A percentile compares a stretch with the other conserved stretches of the same genome.
Conservation (phyloP, 2,888 invertebrate species). For the Tachina grossa region DNA sequence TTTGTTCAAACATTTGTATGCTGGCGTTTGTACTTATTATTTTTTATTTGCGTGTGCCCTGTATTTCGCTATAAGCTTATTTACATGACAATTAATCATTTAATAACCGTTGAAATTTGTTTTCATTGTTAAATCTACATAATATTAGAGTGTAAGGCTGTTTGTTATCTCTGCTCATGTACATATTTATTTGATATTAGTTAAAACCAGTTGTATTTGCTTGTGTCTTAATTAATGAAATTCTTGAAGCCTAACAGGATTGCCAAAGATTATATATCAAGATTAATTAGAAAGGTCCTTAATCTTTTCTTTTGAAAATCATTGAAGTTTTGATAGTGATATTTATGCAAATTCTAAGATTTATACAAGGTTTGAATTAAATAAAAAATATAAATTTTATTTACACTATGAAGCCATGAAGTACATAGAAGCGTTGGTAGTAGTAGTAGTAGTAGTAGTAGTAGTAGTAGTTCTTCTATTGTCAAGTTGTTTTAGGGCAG, state of each 20-base stretch:
- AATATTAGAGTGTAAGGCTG: slow-evolving; percentile 43
- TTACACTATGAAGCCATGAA: no score
- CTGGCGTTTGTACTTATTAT: neutral
- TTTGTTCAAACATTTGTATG: slow-evolving; percentile 33
- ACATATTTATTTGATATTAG: slow-evolving; percentile 37
- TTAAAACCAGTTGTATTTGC: slow-evolving; percentile 14
- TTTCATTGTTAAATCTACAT: slow-evolving; percentile 32
- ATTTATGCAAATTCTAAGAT: no score
- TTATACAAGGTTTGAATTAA: no score
- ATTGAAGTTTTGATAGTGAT: no score
- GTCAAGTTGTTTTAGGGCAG: no score
- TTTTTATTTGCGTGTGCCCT: neutral
- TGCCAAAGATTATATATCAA: neutral
- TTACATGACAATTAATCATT: slow-evolving; percentile 57
- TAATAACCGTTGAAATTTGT: slow-evolving; percentile 46
- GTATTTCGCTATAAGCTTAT: neutral
- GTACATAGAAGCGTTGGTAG: no score
- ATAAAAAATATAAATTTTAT: no score
- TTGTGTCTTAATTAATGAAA: slow-evolving; percentile 31
- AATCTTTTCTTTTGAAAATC: no score
- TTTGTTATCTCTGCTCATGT: slow-evolving; percentile 45
- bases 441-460: no score
- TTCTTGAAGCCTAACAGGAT: neutral
- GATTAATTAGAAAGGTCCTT: no score
- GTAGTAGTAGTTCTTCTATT: no score